phyloP scores from a whole-genome alignment of 2,888 invertebrate species.

The Chromoteleia sp. region DNA sequence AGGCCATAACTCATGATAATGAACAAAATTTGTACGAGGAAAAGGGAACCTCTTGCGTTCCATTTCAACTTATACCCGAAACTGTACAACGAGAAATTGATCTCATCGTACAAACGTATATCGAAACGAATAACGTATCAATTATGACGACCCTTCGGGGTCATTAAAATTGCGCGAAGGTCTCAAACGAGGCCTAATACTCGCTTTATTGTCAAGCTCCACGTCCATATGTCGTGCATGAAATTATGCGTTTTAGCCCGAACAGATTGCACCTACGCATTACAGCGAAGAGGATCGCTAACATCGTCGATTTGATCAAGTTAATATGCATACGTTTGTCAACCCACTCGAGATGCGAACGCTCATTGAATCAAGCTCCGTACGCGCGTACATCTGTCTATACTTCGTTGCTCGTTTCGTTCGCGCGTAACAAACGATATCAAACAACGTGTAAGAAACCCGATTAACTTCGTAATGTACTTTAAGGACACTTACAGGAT shows the following conservation, averaged over 20 bases:
- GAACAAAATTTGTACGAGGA: conserved; percentile 44
- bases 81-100: not conserved
- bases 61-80: not conserved
- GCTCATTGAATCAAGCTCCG: conserved; percentile 81
- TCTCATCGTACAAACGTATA: not conserved
- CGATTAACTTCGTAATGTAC: conserved; percentile 49
- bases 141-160: conserved; percentile 21
- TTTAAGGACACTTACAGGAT: conserved; percentile 60
- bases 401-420: conserved; percentile 76
- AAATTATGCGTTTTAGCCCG: conserved; percentile 75
- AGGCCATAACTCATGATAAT: conserved; percentile 60
- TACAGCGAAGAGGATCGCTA: conserved; percentile 77
- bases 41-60: not conserved
- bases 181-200: conserved; percentile 32
- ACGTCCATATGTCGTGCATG: conserved; percentile 42
- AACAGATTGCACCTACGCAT: conserved; percentile 77
- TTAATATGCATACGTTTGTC: conserved; percentile 83
- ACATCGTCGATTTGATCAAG: conserved; percentile 80
- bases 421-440: conserved; percentile 35
- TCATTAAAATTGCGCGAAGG: conserved; percentile 21
- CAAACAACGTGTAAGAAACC: conserved; percentile 37
- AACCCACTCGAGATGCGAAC: conserved; percentile 80
- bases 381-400: conserved; percentile 76
- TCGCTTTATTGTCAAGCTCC: conserved; percentile 23
- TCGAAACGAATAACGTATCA: not conserved